Conservation (phyloP, 2,113 vertebrate genomes). For the Bambusicola thoracicus region DNA sequence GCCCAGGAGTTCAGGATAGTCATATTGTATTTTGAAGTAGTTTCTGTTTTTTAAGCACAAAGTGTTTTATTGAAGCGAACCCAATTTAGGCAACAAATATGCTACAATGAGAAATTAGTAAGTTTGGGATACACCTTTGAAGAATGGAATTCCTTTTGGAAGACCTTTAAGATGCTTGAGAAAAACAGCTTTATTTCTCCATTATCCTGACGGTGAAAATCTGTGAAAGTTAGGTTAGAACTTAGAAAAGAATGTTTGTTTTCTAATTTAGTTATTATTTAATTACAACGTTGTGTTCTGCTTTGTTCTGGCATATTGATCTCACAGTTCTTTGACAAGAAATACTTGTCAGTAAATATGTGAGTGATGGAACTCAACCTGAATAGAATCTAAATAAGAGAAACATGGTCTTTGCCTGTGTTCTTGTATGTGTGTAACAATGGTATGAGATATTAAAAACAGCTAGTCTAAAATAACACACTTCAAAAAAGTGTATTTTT, state of each 20-base stretch:
- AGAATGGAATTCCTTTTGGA: not conserved
- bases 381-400: not conserved
- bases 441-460: not conserved
- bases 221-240: not conserved
- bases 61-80: not conserved
- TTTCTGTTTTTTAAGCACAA: not conserved
- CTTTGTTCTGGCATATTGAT: not conserved
- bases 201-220: not conserved
- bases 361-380: not conserved
- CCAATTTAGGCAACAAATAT: not conserved
- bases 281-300: not conserved
- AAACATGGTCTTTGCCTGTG: not conserved
- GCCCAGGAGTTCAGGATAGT: not conserved
- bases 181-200: not conserved
- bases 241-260: not conserved
- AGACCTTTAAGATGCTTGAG: not conserved
- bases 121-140: not conserved
- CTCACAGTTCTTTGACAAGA: not conserved
- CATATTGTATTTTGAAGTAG: not conserved
- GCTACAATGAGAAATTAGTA: not conserved
- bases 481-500: not conserved
- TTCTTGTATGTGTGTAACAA: not conserved
- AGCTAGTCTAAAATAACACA: not conserved
- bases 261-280: not conserved
- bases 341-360: not conserved